Base-by-base conservation (phyloP, 2,888 invertebrate genomes). In the Metopia argyrocephala region DNA sequence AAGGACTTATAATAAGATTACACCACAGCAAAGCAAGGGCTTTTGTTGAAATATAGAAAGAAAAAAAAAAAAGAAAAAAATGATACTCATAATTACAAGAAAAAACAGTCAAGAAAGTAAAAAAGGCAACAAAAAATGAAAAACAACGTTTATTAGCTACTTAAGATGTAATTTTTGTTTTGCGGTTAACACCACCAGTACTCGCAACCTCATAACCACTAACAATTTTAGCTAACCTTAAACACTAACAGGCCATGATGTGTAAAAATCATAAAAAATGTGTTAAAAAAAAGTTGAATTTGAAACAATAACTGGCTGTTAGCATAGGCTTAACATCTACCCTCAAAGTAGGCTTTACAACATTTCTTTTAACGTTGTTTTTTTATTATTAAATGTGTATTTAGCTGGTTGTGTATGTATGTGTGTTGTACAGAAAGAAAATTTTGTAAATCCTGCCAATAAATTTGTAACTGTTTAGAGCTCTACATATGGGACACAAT, bases 401-500 rank as follows among this genome's bases (percentile, higher is more conserved):
- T 6, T 56, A 5, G n/a, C n/a, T 12, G 28, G 18, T 2, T 9
- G n/a, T 48, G 28, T 48, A 6, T 62, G 46, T 54, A 21, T 56
- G 25, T 52, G 45, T 71, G 27, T 64, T n/a, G n/a, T n/a, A n/a
- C n/a, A 38, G 15, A 15, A 38, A 38, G 12, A 38, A 38, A 38
- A 12, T 38, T 38, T 38, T 66, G 74, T 57, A 78, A 81, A 75
- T 81, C 70, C 54, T 50, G 28, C 21, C 57, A 65, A 74, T 59
- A 76, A 65, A 68, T 64, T 73, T 23, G 9, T 68, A 64, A 59
- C 59, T 45, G 65, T 65, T 74, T 64, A 70, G 59, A 20, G 54
- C 70, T 62, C 57, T 78, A 78, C 81, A 81, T 75, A 78, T 81
- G 78, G 81, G 78, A 78, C 81, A 78, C 81, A 78, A 81, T 81